Base-by-base conservation (phyloP, 2,888 invertebrate genomes). In the Yponomeuta cagnagella region DNA sequence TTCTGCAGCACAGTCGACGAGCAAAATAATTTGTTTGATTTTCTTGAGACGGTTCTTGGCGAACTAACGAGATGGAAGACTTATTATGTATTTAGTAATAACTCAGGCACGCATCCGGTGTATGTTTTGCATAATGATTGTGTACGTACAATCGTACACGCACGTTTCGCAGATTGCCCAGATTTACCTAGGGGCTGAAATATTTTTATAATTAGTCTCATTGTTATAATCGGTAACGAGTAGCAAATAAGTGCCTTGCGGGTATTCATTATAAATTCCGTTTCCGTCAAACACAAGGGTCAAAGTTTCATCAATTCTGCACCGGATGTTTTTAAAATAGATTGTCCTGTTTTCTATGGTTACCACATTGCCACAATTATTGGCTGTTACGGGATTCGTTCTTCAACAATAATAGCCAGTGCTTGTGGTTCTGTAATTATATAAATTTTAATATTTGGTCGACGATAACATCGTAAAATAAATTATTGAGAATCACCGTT, bases 121-220 rank as follows among this genome's bases (percentile, higher is more conserved):
- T 86, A 78, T 83, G 83, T 86, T 87, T 87, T 85, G 82, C 86
- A 84, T 87, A 86, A 87, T 85, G 82, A 79, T 79, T 33, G 76
- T 58, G 52, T 58, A 58, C 52, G 52, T 58, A 52, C 52, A 52
- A 2, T 76, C 70, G 76, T 77, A 77, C 84, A 82, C 83, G 85
- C 81, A 82, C 81, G 79, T 77, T 65, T 77, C 79, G 76, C 74
- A 74, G 73, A 75, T 77, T 77, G 76, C 75, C 71, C 74, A 74
- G 74, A 78, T 75, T 76, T 76, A 82, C 84, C 81, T 72, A 74
- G 70, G 83, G 85, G 68, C 52, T 48, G 48, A 67, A n/a, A 67
- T 37, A 67, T 67, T 67, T 37, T 37, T 30, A 67, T 67, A 67
- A 67, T 67, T 65, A 65, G 52, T 15, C 52, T 15, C 52, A 15